These are phyloP conservation scores for Epistrophella euchroma DNA, from an alignment of 2,888 invertebrate genomes.

Conservation along the genomic window DNA sequence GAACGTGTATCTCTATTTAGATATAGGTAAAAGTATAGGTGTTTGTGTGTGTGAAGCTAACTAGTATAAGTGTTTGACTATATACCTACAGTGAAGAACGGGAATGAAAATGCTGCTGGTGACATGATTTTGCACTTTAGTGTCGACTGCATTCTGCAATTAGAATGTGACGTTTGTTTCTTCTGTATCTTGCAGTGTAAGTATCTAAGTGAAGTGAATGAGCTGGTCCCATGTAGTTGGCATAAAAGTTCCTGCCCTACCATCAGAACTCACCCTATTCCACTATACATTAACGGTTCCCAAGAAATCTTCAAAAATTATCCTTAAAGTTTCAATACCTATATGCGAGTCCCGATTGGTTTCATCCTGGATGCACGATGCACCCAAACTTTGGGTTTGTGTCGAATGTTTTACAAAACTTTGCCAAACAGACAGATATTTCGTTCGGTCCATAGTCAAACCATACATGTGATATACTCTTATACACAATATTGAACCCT, in stretches of 20 bases:
- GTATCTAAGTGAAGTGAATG: slow-evolving; percentile 43
- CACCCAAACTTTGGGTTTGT: slow-evolving; percentile 29
- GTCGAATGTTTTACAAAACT: slow-evolving; percentile 56
- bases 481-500: slow-evolving; percentile 36
- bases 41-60: slow-evolving; percentile 10
- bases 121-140: slow-evolving; percentile 84
- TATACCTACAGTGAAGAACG: slow-evolving; percentile 17
- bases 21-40: too few species aligned
- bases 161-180: slow-evolving; percentile 82
- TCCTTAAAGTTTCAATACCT: slow-evolving; percentile 46
- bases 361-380: slow-evolving; percentile 35
- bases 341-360: slow-evolving; percentile 38
- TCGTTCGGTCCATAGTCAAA: slow-evolving; percentile 34
- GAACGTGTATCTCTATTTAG: neutral
- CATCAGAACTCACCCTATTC: neutral
- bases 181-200: slow-evolving; percentile 69
- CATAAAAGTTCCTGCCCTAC: neutral
- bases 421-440: slow-evolving; percentile 43
- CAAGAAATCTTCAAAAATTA: slow-evolving; percentile 24
- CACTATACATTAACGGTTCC: neutral
- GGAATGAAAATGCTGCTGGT: slow-evolving; percentile 80
- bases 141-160: slow-evolving; percentile 84
- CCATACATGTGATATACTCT: too few species aligned
- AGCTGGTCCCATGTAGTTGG: slow-evolving; percentile 16
- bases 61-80: slow-evolving; percentile 27